Conservation (phyloP, 2,888 invertebrate genomes). For the Masnerella sp. region DNA sequence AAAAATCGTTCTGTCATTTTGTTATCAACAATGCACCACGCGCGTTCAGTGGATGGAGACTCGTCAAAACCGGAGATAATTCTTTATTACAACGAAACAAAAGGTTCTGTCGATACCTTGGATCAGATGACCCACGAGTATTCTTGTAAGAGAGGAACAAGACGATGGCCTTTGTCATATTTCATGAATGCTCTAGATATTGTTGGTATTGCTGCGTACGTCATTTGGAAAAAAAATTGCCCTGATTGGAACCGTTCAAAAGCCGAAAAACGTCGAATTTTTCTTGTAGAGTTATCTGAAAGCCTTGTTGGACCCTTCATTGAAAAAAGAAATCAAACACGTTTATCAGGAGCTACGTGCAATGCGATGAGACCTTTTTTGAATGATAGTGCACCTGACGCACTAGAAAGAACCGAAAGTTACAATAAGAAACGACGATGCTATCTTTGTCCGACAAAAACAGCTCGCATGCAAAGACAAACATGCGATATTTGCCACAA, state of each 20-base stretch:
- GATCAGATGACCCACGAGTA: slow-evolving; percentile 25
- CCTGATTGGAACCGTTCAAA: slow-evolving; percentile 6
- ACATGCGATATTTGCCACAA: slow-evolving; percentile 26
- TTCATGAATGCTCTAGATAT: slow-evolving; percentile 31
- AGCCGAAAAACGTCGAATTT: slow-evolving; percentile 20
- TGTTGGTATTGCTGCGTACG: slow-evolving; percentile 25
- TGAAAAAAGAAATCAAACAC: slow-evolving; percentile 1
- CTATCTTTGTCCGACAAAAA: slow-evolving; percentile 12
- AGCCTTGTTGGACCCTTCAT: slow-evolving; percentile 7
- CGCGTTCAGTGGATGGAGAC: background rate
- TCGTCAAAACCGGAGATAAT: slow-evolving; percentile 30
- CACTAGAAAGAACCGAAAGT: background rate
- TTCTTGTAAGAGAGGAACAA: slow-evolving; percentile 17
- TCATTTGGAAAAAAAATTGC: background rate
- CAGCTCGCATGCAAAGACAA: slow-evolving; percentile 15
- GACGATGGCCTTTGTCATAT: slow-evolving; percentile 29
- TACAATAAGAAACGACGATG: slow-evolving; percentile 22
- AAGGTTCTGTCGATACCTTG: slow-evolving; percentile 31
- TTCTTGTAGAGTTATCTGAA: slow-evolving; percentile 18
- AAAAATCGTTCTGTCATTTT: slow-evolving; percentile 14
- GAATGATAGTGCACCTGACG: background rate
- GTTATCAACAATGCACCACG: slow-evolving; percentile 19
- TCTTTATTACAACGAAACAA: slow-evolving; percentile 20
- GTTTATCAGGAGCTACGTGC: slow-evolving; percentile 1
- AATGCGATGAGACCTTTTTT: slow-evolving; percentile 14